Evolutionary conservation across 2,113 vertebrate genomes (phyloP).

Genomic region (Pterophyllum scalare): DNA sequence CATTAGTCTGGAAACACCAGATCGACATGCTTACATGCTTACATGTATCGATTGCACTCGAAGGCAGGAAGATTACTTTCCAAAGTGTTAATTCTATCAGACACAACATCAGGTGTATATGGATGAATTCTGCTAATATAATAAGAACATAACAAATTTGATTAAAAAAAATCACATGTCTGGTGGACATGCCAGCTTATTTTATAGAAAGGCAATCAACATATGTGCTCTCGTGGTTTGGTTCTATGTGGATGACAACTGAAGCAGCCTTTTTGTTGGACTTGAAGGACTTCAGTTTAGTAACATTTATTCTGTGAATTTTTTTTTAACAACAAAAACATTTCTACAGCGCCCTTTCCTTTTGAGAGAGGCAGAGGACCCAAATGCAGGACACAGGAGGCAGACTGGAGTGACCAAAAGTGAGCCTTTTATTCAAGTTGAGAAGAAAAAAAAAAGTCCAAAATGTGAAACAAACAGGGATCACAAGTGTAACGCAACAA

Average conservation of each 20-base stretch:
- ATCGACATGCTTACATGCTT: slow-evolving; percentile 43
- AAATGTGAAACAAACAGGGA: too few relatives aligned
- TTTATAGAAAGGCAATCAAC: not conserved
- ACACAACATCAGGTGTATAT: slow-evolving; percentile 6
- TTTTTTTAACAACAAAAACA: not conserved
- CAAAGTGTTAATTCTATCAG: slow-evolving; percentile 46
- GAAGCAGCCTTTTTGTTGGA: not conserved
- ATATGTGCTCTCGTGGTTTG: not conserved
- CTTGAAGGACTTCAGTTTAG: too few relatives aligned
- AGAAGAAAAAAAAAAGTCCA: too few relatives aligned
- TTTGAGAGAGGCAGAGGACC: not conserved
- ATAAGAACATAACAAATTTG: not conserved
- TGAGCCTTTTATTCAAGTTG: not conserved
- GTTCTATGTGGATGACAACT: not conserved
- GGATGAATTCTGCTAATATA: not conserved
- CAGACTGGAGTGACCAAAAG: not conserved
- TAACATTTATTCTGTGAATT: not conserved
- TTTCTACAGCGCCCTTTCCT: not conserved
- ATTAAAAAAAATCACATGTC: not conserved
- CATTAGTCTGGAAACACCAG: slow-evolving; percentile 47
- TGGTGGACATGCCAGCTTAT: not conserved
- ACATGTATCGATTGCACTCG: slow-evolving; percentile 45
- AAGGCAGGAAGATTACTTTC: slow-evolving; percentile 45
- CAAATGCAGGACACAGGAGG: not conserved
- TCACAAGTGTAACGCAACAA: too few relatives aligned